phyloP scores from a whole-genome alignment of 2,113 vertebrate genomes.

The Microtus pennsylvanicus region DNA sequence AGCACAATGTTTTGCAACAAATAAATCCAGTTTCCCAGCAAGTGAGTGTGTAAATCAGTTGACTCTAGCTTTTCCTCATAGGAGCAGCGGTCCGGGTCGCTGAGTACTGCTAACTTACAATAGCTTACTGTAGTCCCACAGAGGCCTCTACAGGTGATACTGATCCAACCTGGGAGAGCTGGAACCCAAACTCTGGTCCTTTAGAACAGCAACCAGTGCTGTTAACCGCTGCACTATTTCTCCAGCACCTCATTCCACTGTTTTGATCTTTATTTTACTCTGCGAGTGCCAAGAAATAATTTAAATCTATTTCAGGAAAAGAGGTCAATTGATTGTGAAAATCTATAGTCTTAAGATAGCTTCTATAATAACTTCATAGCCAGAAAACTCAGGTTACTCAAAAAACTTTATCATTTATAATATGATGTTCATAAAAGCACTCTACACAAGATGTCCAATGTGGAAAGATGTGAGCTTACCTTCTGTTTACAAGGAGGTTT shows the following conservation, averaged over 20 bases:
- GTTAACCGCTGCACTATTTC: not conserved
- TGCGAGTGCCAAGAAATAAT: not conserved
- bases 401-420: not conserved
- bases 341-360: not conserved
- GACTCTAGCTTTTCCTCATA: not conserved
- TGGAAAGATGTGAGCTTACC: not conserved
- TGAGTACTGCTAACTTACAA: not conserved
- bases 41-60: not conserved
- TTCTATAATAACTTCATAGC: not conserved
- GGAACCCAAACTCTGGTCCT: not conserved
- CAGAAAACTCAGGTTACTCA: not conserved
- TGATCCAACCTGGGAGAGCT: not conserved
- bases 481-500: not conserved
- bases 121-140: constrained; percentile 27
- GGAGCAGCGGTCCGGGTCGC: not conserved
- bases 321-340: not conserved
- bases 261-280: not conserved
- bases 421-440: not conserved
- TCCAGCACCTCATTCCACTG: not conserved
- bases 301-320: constrained; percentile 2
- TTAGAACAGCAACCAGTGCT: not conserved
- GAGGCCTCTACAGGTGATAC: not conserved
- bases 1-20: no score
- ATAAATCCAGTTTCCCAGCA: no score
- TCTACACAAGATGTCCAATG: not conserved